Percentiles rank a stretch among this genome's conserved stretches.
Conservation (phyloP, 35 echinoderm and acorn worm genomes). For the Hemicentrotus pulcherrimus region DNA sequence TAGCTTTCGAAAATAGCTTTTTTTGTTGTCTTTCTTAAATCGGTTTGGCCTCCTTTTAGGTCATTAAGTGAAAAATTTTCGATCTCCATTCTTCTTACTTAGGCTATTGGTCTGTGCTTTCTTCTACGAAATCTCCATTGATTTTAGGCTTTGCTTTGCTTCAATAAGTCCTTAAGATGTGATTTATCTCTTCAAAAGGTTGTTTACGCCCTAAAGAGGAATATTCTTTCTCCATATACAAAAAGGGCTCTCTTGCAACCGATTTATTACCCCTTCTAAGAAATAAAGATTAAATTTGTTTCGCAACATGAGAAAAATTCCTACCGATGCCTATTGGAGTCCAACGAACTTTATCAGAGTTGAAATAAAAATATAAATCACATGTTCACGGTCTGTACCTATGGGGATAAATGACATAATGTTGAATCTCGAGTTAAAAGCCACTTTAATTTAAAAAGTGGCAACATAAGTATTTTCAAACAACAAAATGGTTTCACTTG, state of each 20-base stretch:
- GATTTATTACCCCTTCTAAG: neutral
- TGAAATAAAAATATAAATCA: neutral
- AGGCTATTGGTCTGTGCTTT: neutral
- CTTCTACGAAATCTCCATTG: neutral
- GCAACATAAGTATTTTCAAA: neutral
- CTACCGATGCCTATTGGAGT: too few species aligned
- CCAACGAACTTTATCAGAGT: too few species aligned
- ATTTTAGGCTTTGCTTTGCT: neutral
- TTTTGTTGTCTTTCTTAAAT: too few species aligned
- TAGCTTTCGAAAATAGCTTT: too few species aligned
- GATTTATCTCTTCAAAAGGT: neutral
- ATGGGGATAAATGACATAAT: neutral
- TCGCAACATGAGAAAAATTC: neutral
- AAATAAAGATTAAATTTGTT: neutral
- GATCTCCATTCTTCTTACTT: too few species aligned
- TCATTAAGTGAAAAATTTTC: too few species aligned
- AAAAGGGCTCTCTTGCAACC: neutral
- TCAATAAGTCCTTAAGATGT: neutral
- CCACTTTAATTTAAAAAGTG: neutral
- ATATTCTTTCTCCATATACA: neutral
- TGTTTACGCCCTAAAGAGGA: neutral
- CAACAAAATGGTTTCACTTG: neutral
- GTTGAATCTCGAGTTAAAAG: neutral
- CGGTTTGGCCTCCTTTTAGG: too few species aligned
- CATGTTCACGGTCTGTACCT: neutral